Evolutionary conservation across 2,888 invertebrate genomes (phyloP), one percentile per base, ranked within the genome.

Genomic region (Venustoraphidia nigricollis): DNA sequence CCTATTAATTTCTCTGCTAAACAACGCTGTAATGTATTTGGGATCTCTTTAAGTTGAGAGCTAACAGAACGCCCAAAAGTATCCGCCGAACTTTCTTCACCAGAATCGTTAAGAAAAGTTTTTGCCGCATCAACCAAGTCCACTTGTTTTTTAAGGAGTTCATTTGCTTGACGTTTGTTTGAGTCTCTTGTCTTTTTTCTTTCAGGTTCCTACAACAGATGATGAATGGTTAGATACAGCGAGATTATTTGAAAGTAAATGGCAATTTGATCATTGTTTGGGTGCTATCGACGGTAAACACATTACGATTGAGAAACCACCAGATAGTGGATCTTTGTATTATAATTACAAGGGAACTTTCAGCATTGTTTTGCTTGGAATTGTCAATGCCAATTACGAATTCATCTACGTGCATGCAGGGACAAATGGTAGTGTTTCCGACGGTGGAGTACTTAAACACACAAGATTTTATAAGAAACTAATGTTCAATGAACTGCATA

Each of bases 231-330:
- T 48, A 35, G 41, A 51, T 46, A 37, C 54, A 34, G 50, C 53
- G 34, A 36, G 38, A 17, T 47, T 46, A 10, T 54, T 54, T 50
- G 51, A 54, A 49, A 11, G 34, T 10, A 51, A 40, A 39, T 56
- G 55, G 52, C 50, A 54, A 17, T 55, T 54, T 42, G 53, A 53
- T 48, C 50, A 55, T 51, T 54, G 51, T 47, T 48, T 55, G 34
- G 56, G 55, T 11, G 37, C 51, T n/a, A 49, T 56, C 14, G 56
- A 54, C 40, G 53, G 56, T 10, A 56, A 56, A 51, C 56, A 56
- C 48, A 42, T 56, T 9, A 39, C 11, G 36, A 57, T 57, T 38
- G 47, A 53, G 11, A 50, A 53, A 46, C 54, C 56, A 34, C 38
- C 37, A 17, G 51, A 42, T 43, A 54, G 50, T 46, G 54, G 53